Percentiles rank a stretch among this genome's conserved stretches.
Conservation (phyloP, 2,888 invertebrate genomes). For the Neuroscelio doddi region DNA sequence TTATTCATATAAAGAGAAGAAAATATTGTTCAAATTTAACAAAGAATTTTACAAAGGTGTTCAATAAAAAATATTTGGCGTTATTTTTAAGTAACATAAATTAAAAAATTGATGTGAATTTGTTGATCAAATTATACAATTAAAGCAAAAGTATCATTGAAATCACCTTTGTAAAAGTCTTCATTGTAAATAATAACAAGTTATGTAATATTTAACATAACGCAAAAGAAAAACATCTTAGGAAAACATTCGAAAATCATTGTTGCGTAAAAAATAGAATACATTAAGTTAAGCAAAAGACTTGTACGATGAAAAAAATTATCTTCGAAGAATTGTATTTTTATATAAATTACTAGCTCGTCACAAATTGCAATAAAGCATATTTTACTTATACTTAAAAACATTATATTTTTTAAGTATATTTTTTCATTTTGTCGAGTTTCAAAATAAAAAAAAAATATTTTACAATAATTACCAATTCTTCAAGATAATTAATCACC, state of each 20-base stretch:
- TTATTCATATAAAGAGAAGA: constrained; percentile 29
- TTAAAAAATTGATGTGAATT: background rate
- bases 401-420: too few relatives aligned
- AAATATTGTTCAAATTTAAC: constrained; percentile 13
- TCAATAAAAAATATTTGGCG: background rate
- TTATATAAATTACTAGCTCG: constrained; percentile 31
- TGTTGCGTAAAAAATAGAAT: constrained; percentile 30
- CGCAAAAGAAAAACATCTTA: constrained; percentile 15
- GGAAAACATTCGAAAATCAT: constrained; percentile 16
- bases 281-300: constrained; percentile 25
- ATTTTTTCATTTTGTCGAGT: too few relatives aligned
- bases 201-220: constrained; percentile 2
- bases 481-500: constrained; percentile 42
- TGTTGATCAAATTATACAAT: too few relatives aligned
- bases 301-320: constrained; percentile 30
- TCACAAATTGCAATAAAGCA: constrained; percentile 17
- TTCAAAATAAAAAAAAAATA: too few relatives aligned
- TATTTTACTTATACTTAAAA: too few relatives aligned
- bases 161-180: constrained; percentile 38
- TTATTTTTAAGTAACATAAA: too few relatives aligned
- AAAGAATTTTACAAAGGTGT: constrained; percentile 44
- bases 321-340: constrained; percentile 42
- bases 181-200: constrained; percentile 22
- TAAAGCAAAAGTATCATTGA: too few relatives aligned
- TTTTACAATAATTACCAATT: constrained; percentile 7